Evolutionary conservation across 2,113 vertebrate species (phyloP).

Genomic region (Pionites leucogaster): DNA sequence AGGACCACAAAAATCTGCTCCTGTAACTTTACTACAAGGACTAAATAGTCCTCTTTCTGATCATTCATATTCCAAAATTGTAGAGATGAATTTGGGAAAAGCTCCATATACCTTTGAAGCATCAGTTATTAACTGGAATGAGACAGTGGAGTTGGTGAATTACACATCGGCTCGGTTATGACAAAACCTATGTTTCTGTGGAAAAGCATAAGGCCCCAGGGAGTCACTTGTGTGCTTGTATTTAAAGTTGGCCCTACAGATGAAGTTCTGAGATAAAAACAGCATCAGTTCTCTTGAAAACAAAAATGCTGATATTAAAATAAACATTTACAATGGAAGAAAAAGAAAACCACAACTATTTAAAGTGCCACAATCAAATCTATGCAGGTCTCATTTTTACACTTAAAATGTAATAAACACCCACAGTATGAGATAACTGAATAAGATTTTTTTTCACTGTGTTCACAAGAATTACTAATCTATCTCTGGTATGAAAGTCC

Average conservation of each 20-base stretch:
- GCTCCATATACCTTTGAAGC: background rate
- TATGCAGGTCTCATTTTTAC: background rate
- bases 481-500: background rate
- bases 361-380: background rate
- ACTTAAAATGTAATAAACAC: background rate
- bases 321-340: background rate
- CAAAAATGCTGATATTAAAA: background rate
- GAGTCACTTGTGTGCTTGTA: background rate
- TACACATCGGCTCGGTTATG: background rate
- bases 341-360: background rate
- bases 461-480: background rate
- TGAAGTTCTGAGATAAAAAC: background rate
- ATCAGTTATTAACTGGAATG: background rate
- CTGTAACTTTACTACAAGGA: background rate
- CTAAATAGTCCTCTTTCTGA: background rate
- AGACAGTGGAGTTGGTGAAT: background rate
- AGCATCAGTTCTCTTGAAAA: background rate
- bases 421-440: background rate
- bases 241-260: background rate
- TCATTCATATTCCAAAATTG: background rate
- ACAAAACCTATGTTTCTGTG: background rate
- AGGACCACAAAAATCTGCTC: background rate
- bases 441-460: background rate
- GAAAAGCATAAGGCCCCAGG: background rate
- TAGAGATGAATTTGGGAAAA: background rate